Conservation (phyloP, 1,140 invertebrate species). For the Drosophila rufa region DNA sequence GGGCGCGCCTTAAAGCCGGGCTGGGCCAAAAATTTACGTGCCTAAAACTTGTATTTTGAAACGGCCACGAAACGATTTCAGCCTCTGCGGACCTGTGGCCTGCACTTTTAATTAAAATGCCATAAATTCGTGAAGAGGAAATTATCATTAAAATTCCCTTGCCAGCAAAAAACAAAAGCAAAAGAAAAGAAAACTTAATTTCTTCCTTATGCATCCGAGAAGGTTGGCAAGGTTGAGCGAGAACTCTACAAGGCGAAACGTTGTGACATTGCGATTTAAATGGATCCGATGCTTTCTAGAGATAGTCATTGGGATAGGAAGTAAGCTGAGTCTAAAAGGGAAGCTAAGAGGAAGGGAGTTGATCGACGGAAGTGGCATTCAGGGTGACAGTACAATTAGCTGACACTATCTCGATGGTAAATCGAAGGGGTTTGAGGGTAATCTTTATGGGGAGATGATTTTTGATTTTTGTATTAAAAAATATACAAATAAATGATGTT, state of each 20-base stretch:
- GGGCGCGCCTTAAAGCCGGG: conserved; percentile 51
- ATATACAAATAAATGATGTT: not conserved
- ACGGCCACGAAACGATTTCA: conserved; percentile 41
- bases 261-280: not conserved
- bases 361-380: not conserved
- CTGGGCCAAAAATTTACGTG: conserved; percentile 60
- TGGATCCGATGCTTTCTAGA: conserved; percentile 19
- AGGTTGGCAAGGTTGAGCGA: conserved; percentile 55
- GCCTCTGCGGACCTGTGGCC: conserved; percentile 20
- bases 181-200: conserved; percentile 60
- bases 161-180: conserved; percentile 4
- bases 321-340: not conserved
- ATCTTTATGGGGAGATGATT: not conserved
- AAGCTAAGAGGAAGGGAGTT: not conserved
- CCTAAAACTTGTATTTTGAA: conserved; percentile 73
- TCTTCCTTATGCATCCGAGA: conserved; percentile 69
- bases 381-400: not conserved
- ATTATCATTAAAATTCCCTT: conserved; percentile 79
- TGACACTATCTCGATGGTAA: not conserved
- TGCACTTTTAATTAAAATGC: conserved; percentile 80
- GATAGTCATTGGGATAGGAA: conserved; percentile 8
- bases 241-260: conserved; percentile 1
- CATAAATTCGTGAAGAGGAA: conserved; percentile 80
- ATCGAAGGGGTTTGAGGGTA: not conserved
- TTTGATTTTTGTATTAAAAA: not conserved